These are phyloP conservation scores for Listrodromus nycthemerus DNA, from an alignment of 2,888 invertebrate genomes.

Conservation along the genomic window DNA sequence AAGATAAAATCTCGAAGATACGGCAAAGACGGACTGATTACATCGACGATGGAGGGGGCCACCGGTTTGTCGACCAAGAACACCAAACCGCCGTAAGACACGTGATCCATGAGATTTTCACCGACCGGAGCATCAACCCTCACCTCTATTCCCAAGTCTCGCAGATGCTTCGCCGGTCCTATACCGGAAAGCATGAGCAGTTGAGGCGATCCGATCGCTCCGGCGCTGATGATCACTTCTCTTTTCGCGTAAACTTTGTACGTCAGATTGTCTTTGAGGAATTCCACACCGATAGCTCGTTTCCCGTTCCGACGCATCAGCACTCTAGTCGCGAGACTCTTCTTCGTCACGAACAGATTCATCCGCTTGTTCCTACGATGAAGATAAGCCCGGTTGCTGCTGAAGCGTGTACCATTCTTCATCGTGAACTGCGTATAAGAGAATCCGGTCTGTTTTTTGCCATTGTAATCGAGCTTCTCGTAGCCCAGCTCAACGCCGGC, in stretches of 20 bases:
- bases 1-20: conserved; percentile 62
- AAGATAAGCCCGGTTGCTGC: conserved; percentile 87
- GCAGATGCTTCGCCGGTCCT: conserved; percentile 87
- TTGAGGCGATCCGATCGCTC: conserved; percentile 95
- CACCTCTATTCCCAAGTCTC: conserved; percentile 86
- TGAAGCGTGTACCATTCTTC: conserved; percentile 87
- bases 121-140: conserved; percentile 88
- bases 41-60: conserved; percentile 64
- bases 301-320: conserved; percentile 88
- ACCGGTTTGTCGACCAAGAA: conserved; percentile 86
- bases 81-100: conserved; percentile 86
- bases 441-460: conserved; percentile 88
- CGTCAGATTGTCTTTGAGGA: conserved; percentile 85
- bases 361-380: conserved; percentile 85
- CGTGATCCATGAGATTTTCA: conserved; percentile 88
- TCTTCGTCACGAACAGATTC: conserved; percentile 89
- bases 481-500: conserved; percentile 88
- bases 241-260: conserved; percentile 87
- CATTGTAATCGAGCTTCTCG: conserved; percentile 89
- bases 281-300: conserved; percentile 89
- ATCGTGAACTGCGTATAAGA: conserved; percentile 88
- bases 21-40: conserved; percentile 65
- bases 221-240: conserved; percentile 94
- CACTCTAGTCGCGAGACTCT: conserved; percentile 88
- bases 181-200: conserved; percentile 93